phyloP scores from a whole-genome alignment of 2,888 invertebrate species.

The Drosophila engyochracea region DNA sequence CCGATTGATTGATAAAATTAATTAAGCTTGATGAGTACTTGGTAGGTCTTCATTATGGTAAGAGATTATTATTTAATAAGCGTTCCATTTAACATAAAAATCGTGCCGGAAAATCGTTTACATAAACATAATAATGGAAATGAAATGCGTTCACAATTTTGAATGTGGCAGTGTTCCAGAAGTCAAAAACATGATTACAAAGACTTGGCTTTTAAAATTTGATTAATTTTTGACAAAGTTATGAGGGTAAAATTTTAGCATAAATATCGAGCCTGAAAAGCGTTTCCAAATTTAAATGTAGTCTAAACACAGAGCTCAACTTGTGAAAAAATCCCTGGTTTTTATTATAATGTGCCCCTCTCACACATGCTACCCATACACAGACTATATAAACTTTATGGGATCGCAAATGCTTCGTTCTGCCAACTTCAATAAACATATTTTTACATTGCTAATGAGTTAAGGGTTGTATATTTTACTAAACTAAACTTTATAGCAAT shows the following conservation, averaged over 20 bases:
- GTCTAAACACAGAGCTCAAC: not conserved
- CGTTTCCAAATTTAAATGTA: not conserved
- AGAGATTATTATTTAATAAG: no score
- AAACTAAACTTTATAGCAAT: not conserved
- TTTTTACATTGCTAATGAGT: not conserved
- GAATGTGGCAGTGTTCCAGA: not conserved
- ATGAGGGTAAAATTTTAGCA: not conserved
- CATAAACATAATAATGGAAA: no score
- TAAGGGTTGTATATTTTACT: not conserved
- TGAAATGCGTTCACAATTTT: not conserved
- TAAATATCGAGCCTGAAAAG: not conserved
- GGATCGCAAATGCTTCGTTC: not conserved
- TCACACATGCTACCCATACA: not conserved
- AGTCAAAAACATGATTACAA: not conserved
- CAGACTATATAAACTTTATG: not conserved
- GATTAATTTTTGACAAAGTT: not conserved
- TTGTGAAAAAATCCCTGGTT: not conserved
- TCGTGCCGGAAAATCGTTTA: no score
- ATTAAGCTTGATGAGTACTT: no score
- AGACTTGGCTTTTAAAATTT: not conserved
- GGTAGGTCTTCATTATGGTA: no score
- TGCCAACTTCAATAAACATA: not conserved
- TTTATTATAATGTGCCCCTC: not conserved
- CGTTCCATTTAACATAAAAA: no score
- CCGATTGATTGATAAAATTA: no score